Evolutionary conservation across 2,888 invertebrate genomes (phyloP), one percentile per base, ranked within the genome.

Genomic region (Clepsis dumicolana): DNA sequence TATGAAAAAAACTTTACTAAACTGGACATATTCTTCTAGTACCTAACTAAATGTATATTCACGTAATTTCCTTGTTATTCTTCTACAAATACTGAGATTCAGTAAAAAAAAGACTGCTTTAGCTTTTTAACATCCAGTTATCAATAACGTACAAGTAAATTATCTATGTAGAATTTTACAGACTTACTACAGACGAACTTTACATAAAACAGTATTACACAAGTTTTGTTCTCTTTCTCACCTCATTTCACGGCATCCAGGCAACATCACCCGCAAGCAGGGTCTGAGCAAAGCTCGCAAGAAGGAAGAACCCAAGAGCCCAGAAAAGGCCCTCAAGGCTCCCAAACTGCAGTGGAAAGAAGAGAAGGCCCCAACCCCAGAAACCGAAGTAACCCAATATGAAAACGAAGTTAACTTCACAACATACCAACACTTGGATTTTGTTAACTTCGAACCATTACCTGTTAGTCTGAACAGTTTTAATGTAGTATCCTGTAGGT

Each of bases 181-280:
- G 4, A 44, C 16, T 44, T 18, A 8, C 41, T 7, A 44, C 1
- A 8, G 7, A 44, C 29, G 3, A 29, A 29, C 29, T 29, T 29
- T 7, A 29, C 29, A 29, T 3, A 29, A 29, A 29, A 3, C 5
- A 4, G 3, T 29, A 29, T 29, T 29, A 29, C 29, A 3, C 29
- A 29, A n/a, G 4, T 29, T 18, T 16, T 48, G 10, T 48, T 21
- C 3, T 10, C 18, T 48, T 67, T 52, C 57, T 71, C 38, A 70
- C 16, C 29, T 73, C 62, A 70, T 78, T 72, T 75, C 70, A 73
- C 71, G 66, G 69, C 71, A 77, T 72, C 44, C 83, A 92, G 93
- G 93, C 86, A 92, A 86, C 80, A 87, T 91, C 81, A 84, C 88
- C 10, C 85, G 88, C 71, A 93, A 92, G 75, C 91, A 90, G 79